Base-by-base conservation (phyloP, 1,140 invertebrate genomes). In the Drosophila kanapiae region DNA sequence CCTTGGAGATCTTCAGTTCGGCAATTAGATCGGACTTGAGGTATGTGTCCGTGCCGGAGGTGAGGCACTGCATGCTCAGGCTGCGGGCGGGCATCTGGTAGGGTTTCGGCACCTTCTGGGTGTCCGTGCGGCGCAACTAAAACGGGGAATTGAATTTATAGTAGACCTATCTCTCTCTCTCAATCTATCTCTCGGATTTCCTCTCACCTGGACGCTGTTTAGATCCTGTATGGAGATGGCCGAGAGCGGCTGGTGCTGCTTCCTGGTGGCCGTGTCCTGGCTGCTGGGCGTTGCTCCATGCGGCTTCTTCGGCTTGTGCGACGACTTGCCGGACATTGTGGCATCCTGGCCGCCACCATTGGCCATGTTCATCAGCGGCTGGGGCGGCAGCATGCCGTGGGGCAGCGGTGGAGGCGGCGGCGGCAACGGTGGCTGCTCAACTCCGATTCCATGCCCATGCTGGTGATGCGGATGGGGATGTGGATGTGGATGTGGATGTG, bases 11-110 rank as follows among this genome's bases (percentile, higher is more conserved):
- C 93, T 98, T 98, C 40, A 98, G 91, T 91, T 98, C 97, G 18
- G 97, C 97, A 53, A 98, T 98, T 23, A 98, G 93, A 91, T 98
- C 97, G 14, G 96, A 96, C 92, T 98, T 98, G 78, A 95, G 94
- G 92, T 96, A 97, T n/a, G 96, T 94, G 56, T 96, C 95, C 9
- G 94, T 95, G 63, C 95, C 96, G 93, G 93, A 93, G 16, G 93
- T 94, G n/a, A 96, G 81, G 81, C 95, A 95, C 85, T 96, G 95
- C 93, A 97, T 94, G 68, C 95, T 96, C 61, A 96, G 94, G 80
- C 95, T 96, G 35, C 96, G 94, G 1, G 95, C 94, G 16, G 96
- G 96, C 18, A 96, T 96, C 31, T 96, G 97, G 87, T 97, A 95
- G 0, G 96, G 97, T 92, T 97, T 97, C 1, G 95, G 94, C 0